Evolutionary conservation across 2,888 invertebrate species (phyloP), one percentile per base, ranked within the genome.

Genomic region (Laspeyria flexula): DNA sequence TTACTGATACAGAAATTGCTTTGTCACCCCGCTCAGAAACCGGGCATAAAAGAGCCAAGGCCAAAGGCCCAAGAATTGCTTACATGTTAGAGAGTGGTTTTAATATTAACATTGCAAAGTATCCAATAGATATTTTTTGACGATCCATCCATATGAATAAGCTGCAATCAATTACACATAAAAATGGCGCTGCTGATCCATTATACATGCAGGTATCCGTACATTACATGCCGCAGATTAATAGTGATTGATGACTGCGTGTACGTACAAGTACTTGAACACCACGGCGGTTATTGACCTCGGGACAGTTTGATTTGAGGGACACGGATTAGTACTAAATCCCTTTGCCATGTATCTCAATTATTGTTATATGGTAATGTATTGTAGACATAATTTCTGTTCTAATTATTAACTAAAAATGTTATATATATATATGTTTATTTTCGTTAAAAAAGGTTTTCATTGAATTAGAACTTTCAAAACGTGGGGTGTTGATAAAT

Each of bases 201-300:
- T 53, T 45, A 54, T 60, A 38, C 51, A 49, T 48, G 40, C 43
- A 50, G 44, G 29, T 51, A 55, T 44, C 42, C 46, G 33, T 38
- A 11, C 23, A 48, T 34, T 50, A 55, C 40, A 50, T 38, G 13
- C 42, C 65, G 63, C 73, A 71, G 71, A 81, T 83, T 81, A 81
- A 77, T 75, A 69, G 76, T 78, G 81, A 83, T 83, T 77, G 81
- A 83, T 82, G 71, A 65, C 69, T 57, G 62, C 45, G 35, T 42
- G 9, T 35, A 43, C 12, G 33, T 73, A 76, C 74, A 75, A 47
- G 48, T 45, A 60, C 47, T 60, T 60, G 44, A 54, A 56, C 9
- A 7, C 4, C 55, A 55, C 55, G 57, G 45, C 50, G 81, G 78
- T 81, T 71, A 74, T 60, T 73, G 77, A 52, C 74, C 81, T 65